A percentile compares a stretch with the other conserved stretches of the same genome.
phyloP scores from a whole-genome alignment of 2,888 invertebrate species.

The Cremastobaeus sp. region DNA sequence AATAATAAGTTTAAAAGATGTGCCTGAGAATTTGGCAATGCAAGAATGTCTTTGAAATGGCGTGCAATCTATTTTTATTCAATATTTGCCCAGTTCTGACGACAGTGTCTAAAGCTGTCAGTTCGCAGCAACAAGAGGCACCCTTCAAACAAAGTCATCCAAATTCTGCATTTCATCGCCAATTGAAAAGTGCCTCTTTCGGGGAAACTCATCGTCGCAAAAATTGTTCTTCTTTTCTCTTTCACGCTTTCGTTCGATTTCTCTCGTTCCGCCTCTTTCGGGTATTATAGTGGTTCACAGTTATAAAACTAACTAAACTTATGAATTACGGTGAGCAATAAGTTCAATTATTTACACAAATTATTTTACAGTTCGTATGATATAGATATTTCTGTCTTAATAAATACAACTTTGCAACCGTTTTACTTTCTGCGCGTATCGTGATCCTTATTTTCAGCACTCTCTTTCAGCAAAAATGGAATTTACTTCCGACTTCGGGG shows the following conservation, averaged over 20 bases:
- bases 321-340: conserved; percentile 76
- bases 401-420: conserved; percentile 58
- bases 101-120: conserved; percentile 42
- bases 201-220: conserved; percentile 21
- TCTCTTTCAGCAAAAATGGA: conserved; percentile 1
- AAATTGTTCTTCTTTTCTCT: conserved; percentile 26
- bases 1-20: conserved; percentile 1
- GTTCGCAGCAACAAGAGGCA: conserved; percentile 39
- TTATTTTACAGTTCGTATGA: conserved; percentile 75
- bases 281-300: conserved; percentile 70
- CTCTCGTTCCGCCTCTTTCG: conserved; percentile 4
- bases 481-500: background rate
- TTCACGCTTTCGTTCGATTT: conserved; percentile 19
- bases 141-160: conserved; percentile 43
- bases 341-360: conserved; percentile 77
- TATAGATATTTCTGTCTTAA: conserved; percentile 69
- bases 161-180: conserved; percentile 49
- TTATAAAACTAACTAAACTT: conserved; percentile 77
- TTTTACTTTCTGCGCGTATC: conserved; percentile 48
- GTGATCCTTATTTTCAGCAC: conserved; percentile 23
- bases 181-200: conserved; percentile 47
- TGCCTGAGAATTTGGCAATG: conserved; percentile 25
- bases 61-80: conserved; percentile 24
- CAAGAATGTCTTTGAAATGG: conserved; percentile 13
- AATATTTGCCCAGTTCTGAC: conserved; percentile 53